Percentiles rank a stretch among this genome's conserved stretches.
These are phyloP conservation scores for Microcebus tavaratra DNA, from an alignment of 2,113 vertebrate genomes.

Conservation along the genomic window DNA sequence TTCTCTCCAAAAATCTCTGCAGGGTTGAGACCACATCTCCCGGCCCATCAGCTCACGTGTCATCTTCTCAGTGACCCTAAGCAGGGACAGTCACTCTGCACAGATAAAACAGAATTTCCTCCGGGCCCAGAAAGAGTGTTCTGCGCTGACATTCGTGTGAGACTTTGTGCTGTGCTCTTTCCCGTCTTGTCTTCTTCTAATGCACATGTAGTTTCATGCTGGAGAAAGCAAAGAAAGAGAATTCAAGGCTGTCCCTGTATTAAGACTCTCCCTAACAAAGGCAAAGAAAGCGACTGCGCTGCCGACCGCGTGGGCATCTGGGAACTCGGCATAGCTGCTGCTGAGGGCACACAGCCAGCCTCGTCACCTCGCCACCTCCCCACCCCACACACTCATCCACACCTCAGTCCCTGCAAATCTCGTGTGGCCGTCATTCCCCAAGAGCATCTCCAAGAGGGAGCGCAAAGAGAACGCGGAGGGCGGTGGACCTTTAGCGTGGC, in stretches of 20 bases:
- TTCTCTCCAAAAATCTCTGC: neutral
- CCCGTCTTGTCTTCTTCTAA: neutral
- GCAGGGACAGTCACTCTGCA: neutral
- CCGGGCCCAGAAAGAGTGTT: neutral
- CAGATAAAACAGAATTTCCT: neutral
- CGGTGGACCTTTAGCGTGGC: neutral
- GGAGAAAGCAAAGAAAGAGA: neutral
- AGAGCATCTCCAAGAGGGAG: neutral
- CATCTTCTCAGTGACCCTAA: neutral
- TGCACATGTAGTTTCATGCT: rapidly evolving
- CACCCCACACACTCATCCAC: rapidly evolving
- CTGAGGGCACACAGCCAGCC: neutral
- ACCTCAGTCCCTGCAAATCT: neutral
- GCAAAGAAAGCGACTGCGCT: neutral
- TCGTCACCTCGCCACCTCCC: neutral
- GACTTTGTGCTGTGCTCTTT: neutral
- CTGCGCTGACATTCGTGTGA: rapidly evolving
- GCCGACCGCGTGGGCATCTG: rapidly evolving
- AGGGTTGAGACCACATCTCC: neutral
- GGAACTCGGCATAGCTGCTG: neutral
- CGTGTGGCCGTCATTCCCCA: rapidly evolving
- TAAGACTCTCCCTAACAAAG: too few relatives aligned
- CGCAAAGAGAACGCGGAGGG: rapidly evolving
- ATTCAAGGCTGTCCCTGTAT: too few relatives aligned
- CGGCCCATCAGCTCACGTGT: rapidly evolving